These are phyloP conservation scores for Triplophysa siluroides DNA, from an alignment of 2,113 vertebrate genomes.

Conservation along the genomic window DNA sequence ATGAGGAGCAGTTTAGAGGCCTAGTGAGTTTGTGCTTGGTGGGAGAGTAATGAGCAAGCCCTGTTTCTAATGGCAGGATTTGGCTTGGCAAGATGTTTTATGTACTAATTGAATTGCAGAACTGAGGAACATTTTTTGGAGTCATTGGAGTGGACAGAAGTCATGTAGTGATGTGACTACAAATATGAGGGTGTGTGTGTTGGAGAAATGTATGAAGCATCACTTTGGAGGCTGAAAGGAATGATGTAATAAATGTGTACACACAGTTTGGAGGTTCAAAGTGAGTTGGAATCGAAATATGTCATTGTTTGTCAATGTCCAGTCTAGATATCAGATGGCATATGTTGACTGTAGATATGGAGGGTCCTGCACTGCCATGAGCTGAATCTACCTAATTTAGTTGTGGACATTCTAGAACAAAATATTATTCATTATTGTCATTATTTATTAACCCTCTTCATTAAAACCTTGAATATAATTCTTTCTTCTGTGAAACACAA, in stretches of 20 bases:
- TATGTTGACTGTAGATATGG: too few species aligned
- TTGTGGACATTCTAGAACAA: too few species aligned
- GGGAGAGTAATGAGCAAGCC: constrained; percentile 81
- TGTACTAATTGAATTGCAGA: constrained; percentile 85
- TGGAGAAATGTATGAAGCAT: neutral
- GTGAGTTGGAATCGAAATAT: too few species aligned
- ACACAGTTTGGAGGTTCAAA: too few species aligned
- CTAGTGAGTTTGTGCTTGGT: constrained; percentile 79
- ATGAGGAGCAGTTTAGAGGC: constrained; percentile 83
- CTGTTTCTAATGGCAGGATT: constrained; percentile 87
- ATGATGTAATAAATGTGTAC: neutral
- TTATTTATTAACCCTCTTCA: too few species aligned
- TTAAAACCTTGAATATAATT: too few species aligned
- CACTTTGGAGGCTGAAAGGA: neutral
- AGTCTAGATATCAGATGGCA: neutral
- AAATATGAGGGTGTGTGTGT: constrained; percentile 5
- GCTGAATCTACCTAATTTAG: too few species aligned
- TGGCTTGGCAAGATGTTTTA: constrained; percentile 85
- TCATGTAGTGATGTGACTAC: constrained; percentile 19
- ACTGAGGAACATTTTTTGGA: constrained; percentile 60
- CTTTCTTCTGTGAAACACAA: too few species aligned
- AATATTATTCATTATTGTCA: too few species aligned
- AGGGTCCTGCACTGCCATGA: too few species aligned
- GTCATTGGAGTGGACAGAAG: constrained; percentile 26
- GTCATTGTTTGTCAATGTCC: neutral